These are phyloP conservation scores for Smittia sp. DNA, from an alignment of 2,888 invertebrate genomes.

Conservation along the genomic window DNA sequence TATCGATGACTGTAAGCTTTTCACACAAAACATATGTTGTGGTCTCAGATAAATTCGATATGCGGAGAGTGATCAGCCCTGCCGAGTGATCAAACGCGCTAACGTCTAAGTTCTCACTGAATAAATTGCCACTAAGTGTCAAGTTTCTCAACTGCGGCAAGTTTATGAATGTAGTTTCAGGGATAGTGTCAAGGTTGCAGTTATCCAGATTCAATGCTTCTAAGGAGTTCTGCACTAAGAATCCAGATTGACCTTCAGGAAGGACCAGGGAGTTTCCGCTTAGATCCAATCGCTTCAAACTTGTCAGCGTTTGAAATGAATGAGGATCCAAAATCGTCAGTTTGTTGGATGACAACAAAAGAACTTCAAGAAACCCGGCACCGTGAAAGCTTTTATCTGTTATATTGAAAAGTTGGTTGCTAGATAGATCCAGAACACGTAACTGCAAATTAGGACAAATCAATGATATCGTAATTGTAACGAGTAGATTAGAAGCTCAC, in stretches of 20 bases:
- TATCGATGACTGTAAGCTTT: slow-evolving; percentile 50
- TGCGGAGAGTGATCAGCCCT: slow-evolving; percentile 50
- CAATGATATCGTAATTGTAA: too few relatives aligned
- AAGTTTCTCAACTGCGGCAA: slow-evolving; percentile 49
- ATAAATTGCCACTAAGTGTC: slow-evolving; percentile 51
- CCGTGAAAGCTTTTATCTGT: background rate
- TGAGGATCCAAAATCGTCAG: background rate
- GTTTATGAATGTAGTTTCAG: slow-evolving; percentile 50
- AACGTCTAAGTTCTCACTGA: slow-evolving; percentile 52
- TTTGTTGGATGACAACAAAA: background rate
- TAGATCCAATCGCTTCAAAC: slow-evolving; percentile 47
- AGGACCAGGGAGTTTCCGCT: slow-evolving; percentile 50
- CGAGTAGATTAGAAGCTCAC: background rate
- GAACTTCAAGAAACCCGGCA: background rate
- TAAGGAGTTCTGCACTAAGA: slow-evolving; percentile 50
- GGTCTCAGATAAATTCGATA: slow-evolving; percentile 49
- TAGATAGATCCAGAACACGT: slow-evolving; percentile 22
- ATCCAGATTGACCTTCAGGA: slow-evolving; percentile 44
- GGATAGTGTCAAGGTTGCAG: slow-evolving; percentile 50
- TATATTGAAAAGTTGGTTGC: slow-evolving; percentile 3
- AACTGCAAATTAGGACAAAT: background rate
- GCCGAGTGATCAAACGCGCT: slow-evolving; percentile 51
- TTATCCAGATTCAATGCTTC: slow-evolving; percentile 50
- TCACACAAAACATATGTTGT: slow-evolving; percentile 50
- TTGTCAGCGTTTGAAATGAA: background rate